These are phyloP conservation scores for Pediacus dermestoides DNA, from an alignment of 2,888 invertebrate genomes.

Conservation along the genomic window DNA sequence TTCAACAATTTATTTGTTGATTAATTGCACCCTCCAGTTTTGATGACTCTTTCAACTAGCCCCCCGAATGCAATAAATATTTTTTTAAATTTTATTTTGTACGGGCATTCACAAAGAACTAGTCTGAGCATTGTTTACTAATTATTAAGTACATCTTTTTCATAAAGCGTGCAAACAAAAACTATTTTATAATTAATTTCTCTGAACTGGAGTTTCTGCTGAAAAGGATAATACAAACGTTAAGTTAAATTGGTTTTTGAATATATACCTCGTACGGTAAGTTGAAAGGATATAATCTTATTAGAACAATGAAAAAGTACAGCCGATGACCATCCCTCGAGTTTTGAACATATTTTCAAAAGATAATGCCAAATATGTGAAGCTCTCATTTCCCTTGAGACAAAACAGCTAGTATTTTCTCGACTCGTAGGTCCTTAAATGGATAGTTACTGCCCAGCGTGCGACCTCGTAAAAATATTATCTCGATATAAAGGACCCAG, in stretches of 20 bases:
- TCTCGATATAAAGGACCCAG: slow-evolving; percentile 29
- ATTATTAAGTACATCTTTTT: no score
- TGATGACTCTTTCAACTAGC: no score
- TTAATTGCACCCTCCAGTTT: background rate
- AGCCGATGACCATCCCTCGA: slow-evolving; percentile 38
- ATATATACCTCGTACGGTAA: no score
- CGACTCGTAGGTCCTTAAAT: slow-evolving; percentile 41
- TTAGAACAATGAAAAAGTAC: slow-evolving; percentile 34
- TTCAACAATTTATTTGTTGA: slow-evolving; percentile 3
- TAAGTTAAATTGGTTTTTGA: no score
- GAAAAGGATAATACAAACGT: no score
- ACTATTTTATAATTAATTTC: no score
- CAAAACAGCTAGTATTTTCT: slow-evolving; percentile 43
- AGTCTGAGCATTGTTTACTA: no score
- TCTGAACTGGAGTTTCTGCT: no score
- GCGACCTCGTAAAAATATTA: slow-evolving; percentile 44
- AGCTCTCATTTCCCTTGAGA: slow-evolving; percentile 44
- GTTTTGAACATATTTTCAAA: slow-evolving; percentile 41
- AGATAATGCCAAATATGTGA: slow-evolving; percentile 45
- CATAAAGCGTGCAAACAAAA: no score
- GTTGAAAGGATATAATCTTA: slow-evolving; percentile 21
- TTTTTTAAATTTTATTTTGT: no score
- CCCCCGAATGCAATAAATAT: no score
- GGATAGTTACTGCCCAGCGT: slow-evolving; percentile 43
- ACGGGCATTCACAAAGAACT: no score